phyloP scores from a whole-genome alignment of 2,888 invertebrate genomes.

The Pandemis corylana region DNA sequence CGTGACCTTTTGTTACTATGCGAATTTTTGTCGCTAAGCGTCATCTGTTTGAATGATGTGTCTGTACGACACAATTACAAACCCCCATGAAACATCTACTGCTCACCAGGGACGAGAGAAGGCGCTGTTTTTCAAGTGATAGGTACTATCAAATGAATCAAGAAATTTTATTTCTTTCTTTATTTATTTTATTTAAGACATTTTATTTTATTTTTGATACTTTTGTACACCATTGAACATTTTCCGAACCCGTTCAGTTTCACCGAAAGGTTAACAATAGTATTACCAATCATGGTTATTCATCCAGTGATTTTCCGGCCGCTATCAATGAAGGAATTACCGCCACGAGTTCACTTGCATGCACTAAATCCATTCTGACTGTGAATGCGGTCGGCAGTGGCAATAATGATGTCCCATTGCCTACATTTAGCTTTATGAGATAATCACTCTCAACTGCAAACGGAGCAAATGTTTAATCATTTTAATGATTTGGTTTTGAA shows the following conservation, averaged over 20 bases:
- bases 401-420: constrained; percentile 6
- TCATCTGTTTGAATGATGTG: too few species aligned
- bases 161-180: too few species aligned
- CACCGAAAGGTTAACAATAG: constrained; percentile 8
- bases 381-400: constrained; percentile 20
- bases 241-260: background rate
- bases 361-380: constrained; percentile 28
- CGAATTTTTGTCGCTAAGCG: too few species aligned
- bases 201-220: too few species aligned
- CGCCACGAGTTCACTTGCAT: constrained; percentile 32
- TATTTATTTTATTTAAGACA: too few species aligned
- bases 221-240: background rate
- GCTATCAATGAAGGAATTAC: constrained; percentile 38
- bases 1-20: too few species aligned
- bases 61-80: too few species aligned
- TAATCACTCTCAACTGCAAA: background rate
- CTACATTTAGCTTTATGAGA: constrained; percentile 1
- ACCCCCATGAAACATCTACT: too few species aligned
- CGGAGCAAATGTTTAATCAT: background rate
- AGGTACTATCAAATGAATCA: too few species aligned
- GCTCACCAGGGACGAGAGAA: too few species aligned
- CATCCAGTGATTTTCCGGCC: constrained; percentile 28
- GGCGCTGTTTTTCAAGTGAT: too few species aligned
- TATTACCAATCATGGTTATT: constrained; percentile 30
- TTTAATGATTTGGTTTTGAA: background rate